These are phyloP conservation scores for Carpatolechia fugitivella DNA, from an alignment of 2,888 invertebrate species.

Conservation along the genomic window DNA sequence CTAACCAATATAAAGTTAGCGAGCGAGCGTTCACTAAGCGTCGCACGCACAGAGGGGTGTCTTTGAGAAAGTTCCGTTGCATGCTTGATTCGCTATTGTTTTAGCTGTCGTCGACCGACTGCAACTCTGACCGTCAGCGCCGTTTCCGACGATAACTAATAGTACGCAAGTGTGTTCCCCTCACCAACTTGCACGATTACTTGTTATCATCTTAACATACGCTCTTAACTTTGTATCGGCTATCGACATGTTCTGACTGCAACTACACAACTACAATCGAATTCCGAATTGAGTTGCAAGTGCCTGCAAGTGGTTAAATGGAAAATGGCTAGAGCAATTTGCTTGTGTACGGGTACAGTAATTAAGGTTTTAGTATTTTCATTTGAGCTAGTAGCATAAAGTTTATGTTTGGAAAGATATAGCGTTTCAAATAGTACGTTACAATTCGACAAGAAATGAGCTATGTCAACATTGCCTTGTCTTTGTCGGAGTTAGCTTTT, in stretches of 20 bases:
- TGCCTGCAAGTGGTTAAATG: constrained; percentile 32
- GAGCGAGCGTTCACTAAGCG: constrained; percentile 61
- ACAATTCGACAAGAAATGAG: background rate
- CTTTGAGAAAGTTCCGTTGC: constrained; percentile 73
- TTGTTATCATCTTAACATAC: constrained; percentile 66
- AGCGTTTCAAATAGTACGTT: background rate
- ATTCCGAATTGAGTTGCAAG: constrained; percentile 40
- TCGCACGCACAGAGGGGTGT: constrained; percentile 73
- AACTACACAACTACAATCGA: constrained; percentile 40
- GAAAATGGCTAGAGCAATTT: constrained; percentile 33
- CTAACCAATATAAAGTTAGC: constrained; percentile 73
- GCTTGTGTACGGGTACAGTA: constrained; percentile 10
- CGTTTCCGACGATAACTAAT: constrained; percentile 44
- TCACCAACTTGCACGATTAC: constrained; percentile 60
- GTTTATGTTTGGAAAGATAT: background rate
- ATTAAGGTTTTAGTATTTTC: constrained; percentile 10
- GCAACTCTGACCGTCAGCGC: constrained; percentile 60
- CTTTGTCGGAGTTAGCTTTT: background rate
- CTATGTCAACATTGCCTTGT: background rate
- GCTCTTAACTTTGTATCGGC: constrained; percentile 58
- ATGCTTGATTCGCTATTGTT: constrained; percentile 77
- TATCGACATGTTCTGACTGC: constrained; percentile 52
- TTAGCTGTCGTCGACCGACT: constrained; percentile 57
- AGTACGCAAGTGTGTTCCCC: constrained; percentile 57
- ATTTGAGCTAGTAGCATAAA: background rate